Conservation (phyloP, 92 coral and sea anemone species). For the Porites lobata region DNA sequence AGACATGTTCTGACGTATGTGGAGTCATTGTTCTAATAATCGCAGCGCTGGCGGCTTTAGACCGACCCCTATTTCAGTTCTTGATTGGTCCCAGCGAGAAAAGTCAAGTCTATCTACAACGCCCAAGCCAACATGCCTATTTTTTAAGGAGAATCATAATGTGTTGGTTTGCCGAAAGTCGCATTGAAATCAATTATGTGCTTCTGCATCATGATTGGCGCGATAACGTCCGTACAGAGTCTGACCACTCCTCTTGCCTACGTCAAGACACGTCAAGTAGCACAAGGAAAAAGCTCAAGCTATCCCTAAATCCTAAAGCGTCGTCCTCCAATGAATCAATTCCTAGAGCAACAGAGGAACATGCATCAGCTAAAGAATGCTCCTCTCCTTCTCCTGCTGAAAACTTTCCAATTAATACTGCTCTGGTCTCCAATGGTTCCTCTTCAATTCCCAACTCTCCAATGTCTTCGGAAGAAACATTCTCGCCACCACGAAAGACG, state of each 20-base stretch:
- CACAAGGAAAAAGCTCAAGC: neutral
- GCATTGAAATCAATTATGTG: conserved; percentile 30
- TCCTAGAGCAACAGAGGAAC: neutral
- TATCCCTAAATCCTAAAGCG: neutral
- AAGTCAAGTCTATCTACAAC: conserved; percentile 34
- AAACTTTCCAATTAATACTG: neutral
- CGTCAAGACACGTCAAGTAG: neutral
- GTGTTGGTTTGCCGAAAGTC: conserved; percentile 51
- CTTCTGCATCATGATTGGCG: conserved; percentile 30
- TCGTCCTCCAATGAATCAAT: no score
- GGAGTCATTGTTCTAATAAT: conserved; percentile 38
- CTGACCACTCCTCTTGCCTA: conserved; percentile 37
- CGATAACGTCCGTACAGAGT: conserved; percentile 16
- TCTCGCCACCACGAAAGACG: neutral
- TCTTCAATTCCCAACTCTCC: neutral
- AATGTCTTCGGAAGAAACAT: neutral
- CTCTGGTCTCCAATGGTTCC: neutral
- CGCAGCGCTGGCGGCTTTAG: conserved; percentile 53
- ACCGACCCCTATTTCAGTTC: conserved; percentile 21
- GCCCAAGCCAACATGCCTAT: conserved; percentile 39
- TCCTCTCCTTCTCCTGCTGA: no score
- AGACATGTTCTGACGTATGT: conserved; percentile 42
- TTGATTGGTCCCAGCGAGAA: conserved; percentile 40
- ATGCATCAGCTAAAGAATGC: neutral
- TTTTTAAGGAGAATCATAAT: conserved; percentile 31